phyloP scores from a whole-genome alignment of 2,797 vertebrate genomes.

The Enteromius thamalakanensis region DNA sequence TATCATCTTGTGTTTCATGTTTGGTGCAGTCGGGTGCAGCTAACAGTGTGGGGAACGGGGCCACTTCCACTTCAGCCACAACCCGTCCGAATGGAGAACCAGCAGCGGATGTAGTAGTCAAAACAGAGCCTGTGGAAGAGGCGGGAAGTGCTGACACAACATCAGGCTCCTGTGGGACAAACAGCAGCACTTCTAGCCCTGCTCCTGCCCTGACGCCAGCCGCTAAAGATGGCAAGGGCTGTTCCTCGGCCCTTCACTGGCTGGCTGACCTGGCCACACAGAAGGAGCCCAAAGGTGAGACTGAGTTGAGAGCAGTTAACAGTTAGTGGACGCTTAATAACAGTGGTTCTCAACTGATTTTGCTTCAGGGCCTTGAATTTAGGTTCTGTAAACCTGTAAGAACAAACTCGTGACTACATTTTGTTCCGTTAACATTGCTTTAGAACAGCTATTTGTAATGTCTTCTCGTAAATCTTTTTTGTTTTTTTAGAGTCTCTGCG shows the following conservation, averaged over 20 bases:
- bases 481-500: constrained; percentile 80
- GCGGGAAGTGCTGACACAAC: constrained; percentile 70
- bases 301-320: background rate
- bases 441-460: background rate
- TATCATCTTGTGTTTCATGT: constrained; percentile 43
- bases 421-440: background rate
- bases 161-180: constrained; percentile 66
- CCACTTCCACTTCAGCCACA: constrained; percentile 66
- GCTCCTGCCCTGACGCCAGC: constrained; percentile 36
- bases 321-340: background rate
- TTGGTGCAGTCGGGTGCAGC: constrained; percentile 73
- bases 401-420: background rate
- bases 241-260: constrained; percentile 94
- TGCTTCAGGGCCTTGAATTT: background rate
- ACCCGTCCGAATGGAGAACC: constrained; percentile 74
- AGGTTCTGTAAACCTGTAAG: background rate
- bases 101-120: constrained; percentile 58
- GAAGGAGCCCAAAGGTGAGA: constrained; percentile 96
- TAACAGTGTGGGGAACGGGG: constrained; percentile 60
- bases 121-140: constrained; percentile 73
- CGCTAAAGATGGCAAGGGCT: constrained; percentile 73
- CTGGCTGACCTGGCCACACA: constrained; percentile 96
- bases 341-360: background rate
- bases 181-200: constrained; percentile 72
- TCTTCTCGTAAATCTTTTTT: background rate